Evolutionary conservation across 2,888 invertebrate genomes (phyloP).

Genomic region (Dioctria linearis): DNA sequence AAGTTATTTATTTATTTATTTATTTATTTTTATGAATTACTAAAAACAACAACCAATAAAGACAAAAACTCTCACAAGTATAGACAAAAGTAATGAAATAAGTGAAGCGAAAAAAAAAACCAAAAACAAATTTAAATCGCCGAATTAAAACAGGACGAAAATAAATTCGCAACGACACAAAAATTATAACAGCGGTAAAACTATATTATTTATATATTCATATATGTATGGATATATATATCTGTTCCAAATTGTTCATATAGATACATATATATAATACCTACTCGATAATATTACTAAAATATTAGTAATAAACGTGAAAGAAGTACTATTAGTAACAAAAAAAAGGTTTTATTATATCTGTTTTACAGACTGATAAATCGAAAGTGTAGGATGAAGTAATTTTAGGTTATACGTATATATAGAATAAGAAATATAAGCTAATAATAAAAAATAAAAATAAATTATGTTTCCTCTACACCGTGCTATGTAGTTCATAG

Average conservation of each 20-base stretch:
- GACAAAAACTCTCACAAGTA: conserved; percentile 14
- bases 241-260: conserved; percentile 44
- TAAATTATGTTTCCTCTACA: conserved; percentile 35
- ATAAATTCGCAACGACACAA: not conserved
- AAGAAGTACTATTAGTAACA: not conserved
- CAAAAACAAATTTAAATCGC: not conserved
- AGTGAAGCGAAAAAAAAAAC: not conserved
- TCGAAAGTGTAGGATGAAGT: conserved; percentile 12
- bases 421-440: conserved; percentile 6
- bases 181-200: conserved; percentile 19
- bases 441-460: conserved; percentile 8
- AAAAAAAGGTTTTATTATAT: too few relatives aligned
- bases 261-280: not conserved
- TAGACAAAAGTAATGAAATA: not conserved
- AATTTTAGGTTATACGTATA: not conserved
- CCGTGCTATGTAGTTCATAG: conserved; percentile 46
- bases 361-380: not conserved
- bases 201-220: too few relatives aligned
- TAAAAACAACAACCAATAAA: conserved; percentile 13
- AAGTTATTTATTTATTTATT: conserved; percentile 13
- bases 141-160: not conserved
- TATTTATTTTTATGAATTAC: not conserved
- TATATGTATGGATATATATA: not conserved
- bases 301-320: conserved; percentile 28
- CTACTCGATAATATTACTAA: not conserved